A percentile compares a stretch with the other conserved stretches of the same genome.
Evolutionary conservation across 1,140 invertebrate species (phyloP).

Genomic region (Triops cancriformis): DNA sequence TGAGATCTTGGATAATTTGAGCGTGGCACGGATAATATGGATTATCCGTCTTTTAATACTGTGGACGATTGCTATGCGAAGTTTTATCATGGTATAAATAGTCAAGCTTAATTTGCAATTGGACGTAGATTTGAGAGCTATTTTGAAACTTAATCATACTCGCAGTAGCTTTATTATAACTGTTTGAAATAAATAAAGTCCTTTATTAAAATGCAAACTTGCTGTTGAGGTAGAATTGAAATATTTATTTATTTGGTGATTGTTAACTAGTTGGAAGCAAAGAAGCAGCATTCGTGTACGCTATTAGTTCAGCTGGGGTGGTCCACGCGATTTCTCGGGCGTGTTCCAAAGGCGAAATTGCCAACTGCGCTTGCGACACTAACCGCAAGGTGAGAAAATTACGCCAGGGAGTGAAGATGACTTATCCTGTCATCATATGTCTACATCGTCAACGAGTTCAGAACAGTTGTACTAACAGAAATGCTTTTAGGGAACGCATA

Average conservation of each 20-base stretch:
- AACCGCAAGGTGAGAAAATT: conserved; percentile 28
- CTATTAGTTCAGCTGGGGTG: conserved; percentile 80
- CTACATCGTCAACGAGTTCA: not conserved
- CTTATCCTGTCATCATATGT: not conserved
- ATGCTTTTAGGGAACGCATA: conserved; percentile 21
- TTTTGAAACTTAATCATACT: no score
- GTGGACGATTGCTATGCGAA: no score
- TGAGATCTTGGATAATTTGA: no score
- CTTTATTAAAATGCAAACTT: not conserved
- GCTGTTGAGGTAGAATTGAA: not conserved
- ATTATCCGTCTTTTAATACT: no score
- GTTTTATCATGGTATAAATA: no score
- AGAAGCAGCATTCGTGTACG: conserved; percentile 87
- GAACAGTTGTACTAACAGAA: conserved; percentile 1
- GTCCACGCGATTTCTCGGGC: conserved; percentile 73
- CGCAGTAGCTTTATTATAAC: no score
- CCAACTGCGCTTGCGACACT: conserved; percentile 45
- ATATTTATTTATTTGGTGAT: not conserved
- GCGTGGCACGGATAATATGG: no score
- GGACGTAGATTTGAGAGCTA: no score
- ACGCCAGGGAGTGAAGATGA: not conserved
- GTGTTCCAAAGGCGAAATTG: conserved; percentile 43
- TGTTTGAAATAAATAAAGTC: not conserved
- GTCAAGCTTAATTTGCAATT: no score
- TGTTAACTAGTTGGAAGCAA: conserved; percentile 58